Percentiles rank a stretch among this genome's conserved stretches.
Evolutionary conservation across 92 coral and sea anemone genomes (phyloP).

Genomic region (Siderastrea radians): DNA sequence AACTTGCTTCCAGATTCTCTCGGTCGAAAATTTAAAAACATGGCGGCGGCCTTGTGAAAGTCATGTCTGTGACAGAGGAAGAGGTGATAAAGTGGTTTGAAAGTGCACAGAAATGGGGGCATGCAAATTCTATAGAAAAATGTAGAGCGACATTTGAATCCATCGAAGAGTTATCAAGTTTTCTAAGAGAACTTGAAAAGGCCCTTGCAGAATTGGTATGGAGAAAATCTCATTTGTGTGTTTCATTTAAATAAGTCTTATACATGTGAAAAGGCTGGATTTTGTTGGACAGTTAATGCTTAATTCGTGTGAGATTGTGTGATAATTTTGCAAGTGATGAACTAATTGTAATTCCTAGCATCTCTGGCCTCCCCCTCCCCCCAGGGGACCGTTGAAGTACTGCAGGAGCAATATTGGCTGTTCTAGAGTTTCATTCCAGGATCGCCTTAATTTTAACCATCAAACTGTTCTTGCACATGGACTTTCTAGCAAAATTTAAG

Average conservation of each 20-base stretch:
- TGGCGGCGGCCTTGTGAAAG: slow-evolving; percentile 46
- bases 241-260: background rate
- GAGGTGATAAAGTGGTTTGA: slow-evolving; percentile 80
- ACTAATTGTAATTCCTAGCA: no score
- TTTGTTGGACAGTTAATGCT: background rate
- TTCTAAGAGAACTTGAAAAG: slow-evolving; percentile 61
- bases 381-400: no score
- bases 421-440: no score
- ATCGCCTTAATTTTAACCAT: no score
- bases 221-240: background rate
- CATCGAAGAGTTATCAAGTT: slow-evolving; percentile 48
- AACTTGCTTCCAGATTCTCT: slow-evolving; percentile 4
- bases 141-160: slow-evolving; percentile 38
- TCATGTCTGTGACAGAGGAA: slow-evolving; percentile 76
- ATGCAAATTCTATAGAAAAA: slow-evolving; percentile 24
- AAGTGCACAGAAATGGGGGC: slow-evolving; percentile 54
- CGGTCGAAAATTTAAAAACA: background rate
- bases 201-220: slow-evolving; percentile 68
- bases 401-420: no score
- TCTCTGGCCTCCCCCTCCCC: no score
- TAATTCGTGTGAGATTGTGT: background rate
- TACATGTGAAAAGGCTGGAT: background rate
- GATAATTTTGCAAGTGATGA: no score
- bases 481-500: no score
- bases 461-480: no score